Evolutionary conservation across 2,113 vertebrate species (phyloP), one percentile per base, ranked within the genome.

Genomic region (Copsychus sechellarum): DNA sequence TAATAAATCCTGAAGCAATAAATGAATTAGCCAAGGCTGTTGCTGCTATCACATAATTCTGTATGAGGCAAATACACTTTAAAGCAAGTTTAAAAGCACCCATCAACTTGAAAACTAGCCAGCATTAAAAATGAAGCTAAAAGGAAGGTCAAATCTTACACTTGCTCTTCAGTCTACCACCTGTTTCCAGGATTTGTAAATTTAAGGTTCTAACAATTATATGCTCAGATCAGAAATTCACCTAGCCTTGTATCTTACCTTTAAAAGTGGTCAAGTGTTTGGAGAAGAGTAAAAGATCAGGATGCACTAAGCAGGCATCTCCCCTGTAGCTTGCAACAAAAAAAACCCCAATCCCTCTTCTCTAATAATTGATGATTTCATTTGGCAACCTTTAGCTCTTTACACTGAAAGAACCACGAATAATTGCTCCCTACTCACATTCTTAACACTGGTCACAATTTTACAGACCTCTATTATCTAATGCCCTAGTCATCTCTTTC

Each of bases 1-100:
- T 86, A 88, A 83, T 67, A 93, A 92, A 95, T 88, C 54, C 50
- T 60, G 62, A 81, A 89, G 54, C 14, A 4, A 66, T 79, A 92
- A 93, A 84, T 60, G 25, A 42, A 90, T 80, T 93, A 92, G 62
- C 47, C 45, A 86, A 78, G 48, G 34, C 34, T 45, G 42, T 36
- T 83, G 66, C 66, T 58, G 28, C 57, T 66, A 81, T 26, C 67
- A 60, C 0, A 0, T 69, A 80, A 86, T 62, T 74, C 50, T 7
- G 23, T 38, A 74, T 2, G 12, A 81, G 31, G 61, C 18, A 91
- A 86, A 51, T 28, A 50, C 2, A 13, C 42, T 91, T 73, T 71
- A 90, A 91, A 91, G 62, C 14, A 85, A 89, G 33, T 85, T 79
- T 72, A 92, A 92, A 87, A 53, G 58, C 47, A 69, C 25, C 34